A percentile compares a stretch with the other conserved stretches of the same genome.
These are phyloP conservation scores for Bombus superbus DNA, from an alignment of 1,140 invertebrate species.

Conservation along the genomic window DNA sequence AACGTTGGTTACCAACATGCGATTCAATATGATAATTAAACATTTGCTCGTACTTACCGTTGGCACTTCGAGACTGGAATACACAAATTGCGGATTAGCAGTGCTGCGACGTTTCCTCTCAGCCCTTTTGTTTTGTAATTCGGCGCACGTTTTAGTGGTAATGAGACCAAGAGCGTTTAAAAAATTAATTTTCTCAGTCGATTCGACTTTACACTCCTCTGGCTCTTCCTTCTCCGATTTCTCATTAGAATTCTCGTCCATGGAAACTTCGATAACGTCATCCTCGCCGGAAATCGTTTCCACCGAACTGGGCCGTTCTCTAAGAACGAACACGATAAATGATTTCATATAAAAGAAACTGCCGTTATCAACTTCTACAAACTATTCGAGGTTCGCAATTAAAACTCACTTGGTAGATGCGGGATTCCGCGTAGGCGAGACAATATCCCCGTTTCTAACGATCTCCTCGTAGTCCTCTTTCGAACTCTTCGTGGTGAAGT, in stretches of 20 bases:
- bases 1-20: not conserved
- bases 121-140: slow-evolving; percentile 82
- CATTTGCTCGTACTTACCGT: slow-evolving; percentile 62
- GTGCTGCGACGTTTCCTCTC: slow-evolving; percentile 84
- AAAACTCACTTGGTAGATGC: slow-evolving; percentile 51
- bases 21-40: slow-evolving; percentile 59
- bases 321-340: slow-evolving; percentile 34
- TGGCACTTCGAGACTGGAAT: slow-evolving; percentile 78
- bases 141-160: slow-evolving; percentile 77
- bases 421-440: slow-evolving; percentile 52
- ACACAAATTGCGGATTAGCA: slow-evolving; percentile 84
- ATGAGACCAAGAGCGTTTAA: slow-evolving; percentile 79
- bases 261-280: slow-evolving; percentile 71
- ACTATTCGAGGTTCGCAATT: not conserved
- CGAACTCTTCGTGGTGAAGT: slow-evolving; percentile 61
- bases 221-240: slow-evolving; percentile 54
- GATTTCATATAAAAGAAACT: not conserved
- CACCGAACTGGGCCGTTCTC: slow-evolving; percentile 64
- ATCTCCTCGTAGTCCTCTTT: slow-evolving; percentile 75
- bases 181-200: slow-evolving; percentile 70
- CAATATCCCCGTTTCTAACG: slow-evolving; percentile 72
- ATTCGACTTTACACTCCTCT: slow-evolving; percentile 51
- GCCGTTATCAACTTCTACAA: not conserved
- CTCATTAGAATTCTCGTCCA: slow-evolving; percentile 67
- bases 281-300: slow-evolving; percentile 73